Base-by-base conservation (phyloP, 2,797 vertebrate species). In the Thalassophryne amazonica region DNA sequence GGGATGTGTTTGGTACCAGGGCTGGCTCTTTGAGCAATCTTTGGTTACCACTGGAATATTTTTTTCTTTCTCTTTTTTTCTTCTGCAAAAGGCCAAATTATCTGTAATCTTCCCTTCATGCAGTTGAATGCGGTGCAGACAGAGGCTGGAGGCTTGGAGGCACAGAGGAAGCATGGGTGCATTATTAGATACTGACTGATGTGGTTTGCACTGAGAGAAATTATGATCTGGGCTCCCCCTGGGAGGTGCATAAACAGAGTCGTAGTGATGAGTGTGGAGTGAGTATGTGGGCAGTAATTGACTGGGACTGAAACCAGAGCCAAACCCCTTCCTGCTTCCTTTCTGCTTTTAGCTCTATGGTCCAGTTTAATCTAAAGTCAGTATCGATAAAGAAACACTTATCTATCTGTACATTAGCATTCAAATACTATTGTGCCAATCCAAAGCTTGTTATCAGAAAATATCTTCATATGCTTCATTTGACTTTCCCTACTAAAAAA, bases 201-300 rank as follows among this genome's bases (percentile, higher is more conserved):
- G 31, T 52, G 35, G 25, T 60, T 79, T 64, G 25, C 49, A 66
- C 52, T 64, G 40, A 79, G 64, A 79, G 71, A 74, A 80, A 73
- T 76, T 77, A 73, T 64, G 50, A 76, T 54, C 5, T 30, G 6
- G 45, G 42, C 19, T 51, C 56, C 70, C 59, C 48, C 40, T 45
- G 60, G 60, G 60, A 60, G 51, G 45, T 47, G 31, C 60, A 54
- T 59, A 51, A 74, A 73, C 75, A 73, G 51, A 53, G 73, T 66
- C 61, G 73, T 41, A 53, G 60, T 78, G 72, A 80, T 79, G 62
- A 79, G 69, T 42, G 34, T 60, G 53, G 60, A 52, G 42, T 62
- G 41, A 4, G 25, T 34, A 61, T 64, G 54, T 69, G 56, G 54
- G 61, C 13, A 2, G 46, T 58, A 74, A 73, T 60, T 63, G 69